Base-by-base conservation (phyloP, 2,113 vertebrate species). In the Helogale parvula region DNA sequence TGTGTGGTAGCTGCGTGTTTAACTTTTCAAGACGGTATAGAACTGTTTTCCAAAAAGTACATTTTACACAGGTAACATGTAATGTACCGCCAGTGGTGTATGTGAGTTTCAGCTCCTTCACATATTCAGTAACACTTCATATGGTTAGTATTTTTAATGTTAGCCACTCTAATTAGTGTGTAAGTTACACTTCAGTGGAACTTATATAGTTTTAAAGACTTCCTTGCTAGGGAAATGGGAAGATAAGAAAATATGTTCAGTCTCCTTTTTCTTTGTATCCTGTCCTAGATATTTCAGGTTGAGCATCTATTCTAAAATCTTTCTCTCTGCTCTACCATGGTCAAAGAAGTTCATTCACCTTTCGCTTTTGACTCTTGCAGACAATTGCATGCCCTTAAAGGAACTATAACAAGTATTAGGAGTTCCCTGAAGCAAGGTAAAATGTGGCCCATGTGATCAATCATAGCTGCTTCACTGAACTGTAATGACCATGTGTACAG, bases 381-480 rank as follows among this genome's bases (percentile, higher is more conserved):
- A 94, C 45, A 96, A 63, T 12, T 76, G 84, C 68, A 57, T 87
- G 63, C 35, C 74, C 80, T 93, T 92, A 97, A 92, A 96, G 47
- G 52, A 93, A 87, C 66, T 92, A 85, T 54, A 94, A 41, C 52
- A 90, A 69, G 68, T 97, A 96, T 95, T 97, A 96, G 84, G 74
- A 87, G 41, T 87, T 50, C 82, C 89, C 93, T 80, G 47, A 94
- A 80, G 72, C 15, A 69, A 80, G 25, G 87, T 87, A 89, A 94
- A 93, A 57, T 94, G 82, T 90, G 60, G 93, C 38, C 21, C 19
- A 38, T 82, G 54, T 93, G 68, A 93, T 96, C 93, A 97, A 95
- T 97, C 94, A 76, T 96, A 94, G 87, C 74, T 97, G 41, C 57
- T 96, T 96, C 90, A 81, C 33, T 94, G 74, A 97, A 89, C 63